Conservation (phyloP, 2,888 invertebrate species). For the Eucriotettix oculatus region DNA sequence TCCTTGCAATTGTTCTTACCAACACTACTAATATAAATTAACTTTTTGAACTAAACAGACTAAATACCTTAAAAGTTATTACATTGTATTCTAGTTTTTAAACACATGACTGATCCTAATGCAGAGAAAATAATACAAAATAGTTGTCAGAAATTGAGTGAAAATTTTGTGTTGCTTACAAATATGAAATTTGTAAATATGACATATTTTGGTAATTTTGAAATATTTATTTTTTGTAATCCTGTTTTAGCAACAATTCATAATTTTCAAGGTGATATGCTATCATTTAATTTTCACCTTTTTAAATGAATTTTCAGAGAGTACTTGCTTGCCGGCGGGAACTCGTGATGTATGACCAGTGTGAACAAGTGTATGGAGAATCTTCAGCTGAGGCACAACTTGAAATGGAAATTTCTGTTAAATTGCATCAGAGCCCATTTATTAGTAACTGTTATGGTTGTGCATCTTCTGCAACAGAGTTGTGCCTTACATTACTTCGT, state of each 20-base stretch:
- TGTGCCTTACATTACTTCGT: constrained; percentile 77
- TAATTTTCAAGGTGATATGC: too few species aligned
- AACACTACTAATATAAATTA: too few species aligned
- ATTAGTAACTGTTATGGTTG: constrained; percentile 69
- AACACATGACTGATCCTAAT: too few species aligned
- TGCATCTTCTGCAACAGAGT: constrained; percentile 80
- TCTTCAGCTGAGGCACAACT: neutral
- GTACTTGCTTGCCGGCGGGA: constrained; percentile 83
- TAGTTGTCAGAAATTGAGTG: too few species aligned
- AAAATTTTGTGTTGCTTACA: too few species aligned
- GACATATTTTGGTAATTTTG: too few species aligned
- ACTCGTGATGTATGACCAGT: constrained; percentile 80
- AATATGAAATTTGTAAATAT: too few species aligned
- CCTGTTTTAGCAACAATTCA: neutral
- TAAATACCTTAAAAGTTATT: too few species aligned
- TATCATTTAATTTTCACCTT: neutral
- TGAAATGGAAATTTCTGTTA: neutral
- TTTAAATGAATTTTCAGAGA: constrained; percentile 39
- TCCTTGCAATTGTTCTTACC: too few species aligned
- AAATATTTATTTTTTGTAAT: neutral
- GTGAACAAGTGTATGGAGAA: constrained; percentile 28
- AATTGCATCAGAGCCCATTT: constrained; percentile 15
- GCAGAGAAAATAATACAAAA: too few species aligned
- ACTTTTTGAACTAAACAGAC: too few species aligned
- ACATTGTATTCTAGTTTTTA: too few species aligned